These are phyloP conservation scores for Diprion similis DNA, from an alignment of 1,140 invertebrate species.

Conservation along the genomic window DNA sequence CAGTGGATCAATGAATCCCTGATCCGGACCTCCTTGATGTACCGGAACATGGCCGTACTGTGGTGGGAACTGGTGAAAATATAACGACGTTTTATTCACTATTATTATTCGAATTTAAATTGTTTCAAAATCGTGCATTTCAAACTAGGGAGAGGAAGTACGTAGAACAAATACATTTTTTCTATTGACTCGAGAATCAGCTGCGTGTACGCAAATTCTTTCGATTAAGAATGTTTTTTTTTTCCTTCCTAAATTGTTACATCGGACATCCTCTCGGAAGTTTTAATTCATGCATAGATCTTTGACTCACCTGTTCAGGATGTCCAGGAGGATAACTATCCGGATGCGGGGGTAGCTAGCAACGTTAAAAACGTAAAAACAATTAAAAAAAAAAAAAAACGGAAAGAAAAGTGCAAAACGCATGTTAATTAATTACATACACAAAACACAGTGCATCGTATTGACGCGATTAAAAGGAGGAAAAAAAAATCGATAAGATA, in stretches of 20 bases:
- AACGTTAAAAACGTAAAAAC: constrained; percentile 37
- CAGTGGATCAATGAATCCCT: constrained; percentile 24
- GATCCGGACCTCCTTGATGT: constrained; percentile 28
- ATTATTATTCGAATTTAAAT: constrained; percentile 8
- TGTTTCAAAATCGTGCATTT: constrained; percentile 12
- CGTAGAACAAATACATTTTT: too few species aligned
- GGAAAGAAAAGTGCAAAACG: constrained; percentile 46
- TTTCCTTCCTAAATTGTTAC: neutral
- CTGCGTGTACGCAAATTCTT: neutral
- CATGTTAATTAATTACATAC: constrained; percentile 20
- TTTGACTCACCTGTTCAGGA: constrained; percentile 33
- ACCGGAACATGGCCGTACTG: constrained; percentile 20
- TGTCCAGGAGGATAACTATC: constrained; percentile 28
- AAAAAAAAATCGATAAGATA: too few species aligned
- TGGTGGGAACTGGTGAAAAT: constrained; percentile 14
- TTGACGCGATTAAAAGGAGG: too few species aligned
- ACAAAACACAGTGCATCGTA: neutral
- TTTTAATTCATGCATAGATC: too few species aligned
- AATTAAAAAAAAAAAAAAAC: too few species aligned
- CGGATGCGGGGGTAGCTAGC: constrained; percentile 40
- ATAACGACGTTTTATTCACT: constrained; percentile 8
- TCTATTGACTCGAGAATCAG: constrained; percentile 2
- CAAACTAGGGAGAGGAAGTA: too few species aligned
- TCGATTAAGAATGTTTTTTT: neutral
- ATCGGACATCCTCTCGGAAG: too few species aligned